Conservation (phyloP, 2,113 vertebrate species). For the Aythya baeri region DNA sequence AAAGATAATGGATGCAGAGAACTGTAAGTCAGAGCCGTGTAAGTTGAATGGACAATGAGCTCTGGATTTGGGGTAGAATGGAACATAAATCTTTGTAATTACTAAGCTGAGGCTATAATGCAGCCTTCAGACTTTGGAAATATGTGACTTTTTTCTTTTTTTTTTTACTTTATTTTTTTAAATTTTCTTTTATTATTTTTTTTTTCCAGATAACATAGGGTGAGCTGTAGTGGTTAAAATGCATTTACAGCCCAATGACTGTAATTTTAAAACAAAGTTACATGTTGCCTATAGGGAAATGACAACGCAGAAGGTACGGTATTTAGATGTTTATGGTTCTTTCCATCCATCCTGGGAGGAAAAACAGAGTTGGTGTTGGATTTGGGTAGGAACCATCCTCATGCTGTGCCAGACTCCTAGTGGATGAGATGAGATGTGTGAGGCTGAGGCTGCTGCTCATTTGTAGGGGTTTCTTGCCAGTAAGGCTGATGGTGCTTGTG, state of each 20-base stretch:
- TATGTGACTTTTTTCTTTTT: background rate
- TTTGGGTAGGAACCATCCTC: background rate
- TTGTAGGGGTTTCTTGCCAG: background rate
- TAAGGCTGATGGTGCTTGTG: background rate
- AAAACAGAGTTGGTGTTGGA: background rate
- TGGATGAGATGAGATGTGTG: background rate
- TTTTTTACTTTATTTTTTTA: background rate
- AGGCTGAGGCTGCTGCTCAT: background rate
- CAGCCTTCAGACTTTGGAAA: conserved; percentile 37
- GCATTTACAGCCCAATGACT: background rate
- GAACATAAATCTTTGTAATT: conserved; percentile 68
- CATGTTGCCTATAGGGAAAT: background rate
- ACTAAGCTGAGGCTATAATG: conserved; percentile 3
- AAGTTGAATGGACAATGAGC: conserved; percentile 50
- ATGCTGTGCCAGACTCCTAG: background rate
- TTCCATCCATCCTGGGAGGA: background rate
- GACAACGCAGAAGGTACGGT: background rate
- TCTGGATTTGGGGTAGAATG: conserved; percentile 52
- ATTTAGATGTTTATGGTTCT: background rate
- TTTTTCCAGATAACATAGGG: background rate
- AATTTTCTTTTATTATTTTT: background rate
- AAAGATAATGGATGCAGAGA: conserved; percentile 62
- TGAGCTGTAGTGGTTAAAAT: background rate
- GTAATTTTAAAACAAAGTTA: conserved; percentile 24
- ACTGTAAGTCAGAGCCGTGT: conserved; percentile 38